phyloP scores from a whole-genome alignment of 2,888 invertebrate species.

The Anthophora plumipes region DNA sequence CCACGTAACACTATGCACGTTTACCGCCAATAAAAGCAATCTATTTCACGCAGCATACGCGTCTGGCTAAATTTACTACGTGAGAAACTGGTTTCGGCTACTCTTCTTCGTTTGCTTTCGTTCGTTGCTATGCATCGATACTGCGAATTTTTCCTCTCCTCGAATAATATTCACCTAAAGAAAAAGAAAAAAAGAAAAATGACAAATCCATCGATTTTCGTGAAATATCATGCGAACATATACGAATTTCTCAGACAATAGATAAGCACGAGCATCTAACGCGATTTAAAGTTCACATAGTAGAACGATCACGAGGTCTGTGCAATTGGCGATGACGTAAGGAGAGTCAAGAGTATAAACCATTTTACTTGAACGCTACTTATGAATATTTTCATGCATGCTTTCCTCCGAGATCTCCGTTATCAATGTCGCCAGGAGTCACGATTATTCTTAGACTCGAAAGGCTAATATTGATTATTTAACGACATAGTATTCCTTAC shows the following conservation, averaged over 20 bases:
- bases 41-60: conserved; percentile 14
- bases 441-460: conserved; percentile 23
- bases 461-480: conserved; percentile 7
- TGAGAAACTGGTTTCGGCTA: conserved; percentile 33
- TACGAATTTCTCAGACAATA: too few species aligned
- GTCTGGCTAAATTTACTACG: conserved; percentile 36
- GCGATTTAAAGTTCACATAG: conserved; percentile 14
- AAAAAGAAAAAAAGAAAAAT: background rate
- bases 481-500: background rate
- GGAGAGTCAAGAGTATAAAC: conserved; percentile 23
- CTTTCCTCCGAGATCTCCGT: background rate
- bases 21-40: conserved; percentile 30
- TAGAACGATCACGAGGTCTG: background rate
- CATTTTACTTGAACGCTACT: conserved; percentile 19
- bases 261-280: background rate
- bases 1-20: conserved; percentile 24
- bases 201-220: background rate
- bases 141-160: conserved; percentile 1
- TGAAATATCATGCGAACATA: too few species aligned
- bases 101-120: background rate
- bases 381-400: conserved; percentile 4
- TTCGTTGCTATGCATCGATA: background rate
- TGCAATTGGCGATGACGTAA: conserved; percentile 55
- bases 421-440: conserved; percentile 5
- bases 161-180: background rate